Conservation (phyloP, 2,797 vertebrate species). For the Otus scops region DNA sequence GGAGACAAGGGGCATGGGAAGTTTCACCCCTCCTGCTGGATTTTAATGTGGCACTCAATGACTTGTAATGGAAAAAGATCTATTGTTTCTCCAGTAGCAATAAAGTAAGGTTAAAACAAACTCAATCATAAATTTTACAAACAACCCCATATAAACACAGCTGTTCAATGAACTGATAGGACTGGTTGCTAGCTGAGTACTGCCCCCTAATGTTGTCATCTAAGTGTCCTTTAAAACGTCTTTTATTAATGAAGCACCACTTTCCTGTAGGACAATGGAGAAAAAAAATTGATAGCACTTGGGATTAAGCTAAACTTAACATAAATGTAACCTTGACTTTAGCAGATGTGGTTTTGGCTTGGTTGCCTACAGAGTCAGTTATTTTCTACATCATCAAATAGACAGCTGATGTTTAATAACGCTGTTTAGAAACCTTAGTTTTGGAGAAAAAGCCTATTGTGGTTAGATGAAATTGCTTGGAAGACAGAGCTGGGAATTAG, state of each 20-base stretch:
- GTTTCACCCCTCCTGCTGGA: background rate
- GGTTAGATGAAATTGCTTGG: background rate
- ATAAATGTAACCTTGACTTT: background rate
- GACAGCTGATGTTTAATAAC: background rate
- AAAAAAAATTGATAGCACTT: background rate
- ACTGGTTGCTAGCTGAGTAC: constrained; percentile 16
- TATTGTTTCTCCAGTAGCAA: constrained; percentile 42
- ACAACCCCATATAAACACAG: constrained; percentile 53
- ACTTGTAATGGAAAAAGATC: constrained; percentile 41
- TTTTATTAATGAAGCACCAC: background rate
- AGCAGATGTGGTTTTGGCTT: background rate
- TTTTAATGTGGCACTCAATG: background rate
- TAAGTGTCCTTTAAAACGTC: background rate
- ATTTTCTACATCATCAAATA: background rate
- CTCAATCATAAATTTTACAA: constrained; percentile 50
- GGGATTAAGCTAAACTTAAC: background rate
- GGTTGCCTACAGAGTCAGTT: background rate
- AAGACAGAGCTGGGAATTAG: background rate
- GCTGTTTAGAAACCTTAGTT: background rate
- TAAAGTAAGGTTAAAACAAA: constrained; percentile 63
- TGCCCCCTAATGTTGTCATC: constrained; percentile 51
- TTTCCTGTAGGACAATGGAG: background rate
- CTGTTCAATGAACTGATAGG: constrained; percentile 15
- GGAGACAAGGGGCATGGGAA: background rate
- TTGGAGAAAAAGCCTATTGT: background rate